phyloP scores from a whole-genome alignment of 2,113 vertebrate genomes.

The Vicugna pacos region DNA sequence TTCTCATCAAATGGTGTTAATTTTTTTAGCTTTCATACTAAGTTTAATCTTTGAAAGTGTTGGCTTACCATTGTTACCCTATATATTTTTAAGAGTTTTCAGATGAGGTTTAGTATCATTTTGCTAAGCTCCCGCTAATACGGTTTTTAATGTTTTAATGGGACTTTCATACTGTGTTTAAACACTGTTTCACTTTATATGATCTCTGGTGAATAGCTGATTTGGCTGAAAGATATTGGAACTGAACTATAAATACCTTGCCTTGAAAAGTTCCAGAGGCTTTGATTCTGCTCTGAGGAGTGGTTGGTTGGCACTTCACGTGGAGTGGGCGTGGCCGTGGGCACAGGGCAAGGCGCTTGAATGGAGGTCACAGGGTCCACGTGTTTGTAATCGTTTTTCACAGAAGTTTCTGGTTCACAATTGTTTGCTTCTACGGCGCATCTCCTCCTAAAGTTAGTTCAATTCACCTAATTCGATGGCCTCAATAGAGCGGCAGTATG shows the following conservation, averaged over 20 bases:
- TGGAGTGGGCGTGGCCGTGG: background rate
- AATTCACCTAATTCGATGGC: background rate
- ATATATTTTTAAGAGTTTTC: background rate
- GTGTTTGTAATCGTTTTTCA: background rate
- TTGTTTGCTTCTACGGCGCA: background rate
- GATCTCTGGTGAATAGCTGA: background rate
- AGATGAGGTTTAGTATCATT: background rate
- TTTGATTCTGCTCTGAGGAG: rapidly evolving
- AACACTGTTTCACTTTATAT: background rate
- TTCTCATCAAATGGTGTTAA: background rate
- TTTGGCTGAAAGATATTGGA: background rate
- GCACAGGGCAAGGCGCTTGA: background rate
- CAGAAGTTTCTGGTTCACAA: background rate
- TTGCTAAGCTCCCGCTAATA: background rate
- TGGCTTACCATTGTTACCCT: rapidly evolving
- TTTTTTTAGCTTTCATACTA: background rate
- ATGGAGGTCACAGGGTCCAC: rapidly evolving
- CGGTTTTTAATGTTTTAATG: background rate
- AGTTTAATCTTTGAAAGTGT: background rate
- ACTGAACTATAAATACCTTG: background rate
- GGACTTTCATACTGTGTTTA: background rate
- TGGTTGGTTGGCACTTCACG: rapidly evolving
- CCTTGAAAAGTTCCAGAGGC: too few relatives aligned
- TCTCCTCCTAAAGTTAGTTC: background rate
- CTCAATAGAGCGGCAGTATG: background rate